Evolutionary conservation across 2,888 invertebrate species (phyloP), one percentile per base, ranked within the genome.

Genomic region (Plagiodera versicolora): DNA sequence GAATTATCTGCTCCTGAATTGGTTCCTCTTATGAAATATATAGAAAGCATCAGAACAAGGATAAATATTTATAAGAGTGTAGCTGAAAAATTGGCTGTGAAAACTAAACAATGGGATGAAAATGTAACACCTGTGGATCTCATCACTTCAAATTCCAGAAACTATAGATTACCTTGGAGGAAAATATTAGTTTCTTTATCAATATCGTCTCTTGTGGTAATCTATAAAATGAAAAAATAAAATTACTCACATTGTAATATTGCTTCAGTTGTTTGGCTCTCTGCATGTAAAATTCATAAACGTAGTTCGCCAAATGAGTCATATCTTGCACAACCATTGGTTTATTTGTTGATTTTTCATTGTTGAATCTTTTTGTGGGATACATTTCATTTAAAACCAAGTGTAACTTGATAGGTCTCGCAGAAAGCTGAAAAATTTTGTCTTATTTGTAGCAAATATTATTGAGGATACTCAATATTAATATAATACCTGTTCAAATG

Each of bases 221-320:
- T 60, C 10, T 52, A 32, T 52, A 56, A 52, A 24, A 48, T 62
- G 10, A 55, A 45, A 51, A 58, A 24, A 24, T 24, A 24, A 24
- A 24, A 24, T 24, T n/a, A 60, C 58, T 76, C 75, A 81, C 80
- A 65, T 78, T 75, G 71, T 80, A 81, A 64, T 79, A 80, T 61
- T 81, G 78, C 72, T 88, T 87, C 70, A 89, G 78, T 44, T 83
- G 82, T 59, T 88, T 86, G 55, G 94, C 87, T 74, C 89, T 87
- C 54, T 88, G 85, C 75, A 91, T 86, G 78, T 98, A 98, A 81
- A 94, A 89, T 73, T 95, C 91, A 80, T 93, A 96, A 0, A 98
- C 98, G 81, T 93, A 95, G 75, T 93, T 89, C 0, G 95, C 94
- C 92, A 98, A 95, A 75, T 96, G 92, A 1, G 94, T 88, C 93